A percentile compares a stretch with the other conserved stretches of the same genome.
phyloP scores from a whole-genome alignment of 2,888 invertebrate genomes.

The Drosophila affinis region DNA sequence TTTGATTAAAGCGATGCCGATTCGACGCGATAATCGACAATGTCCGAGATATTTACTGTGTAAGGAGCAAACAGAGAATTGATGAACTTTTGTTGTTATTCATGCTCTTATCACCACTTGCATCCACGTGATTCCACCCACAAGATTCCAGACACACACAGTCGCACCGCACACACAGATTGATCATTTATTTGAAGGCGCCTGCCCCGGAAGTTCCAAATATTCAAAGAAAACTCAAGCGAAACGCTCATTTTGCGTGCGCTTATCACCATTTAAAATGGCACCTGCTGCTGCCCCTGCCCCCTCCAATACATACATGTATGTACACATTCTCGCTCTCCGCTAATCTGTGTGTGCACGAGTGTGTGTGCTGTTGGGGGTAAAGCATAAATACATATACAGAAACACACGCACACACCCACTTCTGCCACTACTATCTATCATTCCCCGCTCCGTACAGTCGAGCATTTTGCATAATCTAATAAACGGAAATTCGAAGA shows the following conservation, averaged over 20 bases:
- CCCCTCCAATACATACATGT: neutral
- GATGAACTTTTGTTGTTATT: constrained; percentile 23
- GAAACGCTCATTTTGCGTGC: constrained; percentile 5
- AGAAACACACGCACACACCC: neutral
- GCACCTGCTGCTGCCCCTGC: constrained; percentile 1
- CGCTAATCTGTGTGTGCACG: neutral
- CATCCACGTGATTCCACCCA: constrained; percentile 35
- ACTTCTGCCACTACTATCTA: neutral
- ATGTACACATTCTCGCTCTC: neutral
- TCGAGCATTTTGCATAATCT: constrained; percentile 36
- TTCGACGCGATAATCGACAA: constrained; percentile 4
- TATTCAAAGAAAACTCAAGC: constrained; percentile 21
- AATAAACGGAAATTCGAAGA: constrained; percentile 37
- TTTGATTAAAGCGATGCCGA: constrained; percentile 3
- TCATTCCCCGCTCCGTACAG: neutral
- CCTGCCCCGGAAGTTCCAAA: constrained; percentile 31
- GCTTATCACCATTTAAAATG: constrained; percentile 21
- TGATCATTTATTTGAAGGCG: neutral
- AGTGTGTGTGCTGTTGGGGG: constrained; percentile 14
- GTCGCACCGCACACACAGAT: neutral
- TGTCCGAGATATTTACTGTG: neutral
- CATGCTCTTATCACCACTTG: constrained; percentile 17
- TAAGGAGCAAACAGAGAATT: constrained; percentile 4
- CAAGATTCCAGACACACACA: constrained; percentile 5
- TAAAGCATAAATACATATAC: constrained; percentile 8